Conservation (phyloP, 2,113 vertebrate species). For the Spermophilus dauricus region DNA sequence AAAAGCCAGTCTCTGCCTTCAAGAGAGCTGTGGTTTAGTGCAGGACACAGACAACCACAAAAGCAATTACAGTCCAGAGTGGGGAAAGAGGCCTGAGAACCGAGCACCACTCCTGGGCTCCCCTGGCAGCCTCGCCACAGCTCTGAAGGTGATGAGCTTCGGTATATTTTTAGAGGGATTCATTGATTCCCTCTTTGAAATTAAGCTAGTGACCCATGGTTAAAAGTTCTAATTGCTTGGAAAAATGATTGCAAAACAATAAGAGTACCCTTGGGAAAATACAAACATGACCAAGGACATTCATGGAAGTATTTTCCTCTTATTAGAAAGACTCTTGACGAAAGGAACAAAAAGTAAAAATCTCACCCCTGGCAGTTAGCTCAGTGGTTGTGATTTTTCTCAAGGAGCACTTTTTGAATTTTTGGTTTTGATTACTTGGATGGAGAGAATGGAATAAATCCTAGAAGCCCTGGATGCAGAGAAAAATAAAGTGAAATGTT, state of each 20-base stretch:
- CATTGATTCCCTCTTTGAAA: not conserved
- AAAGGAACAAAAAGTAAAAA: not conserved
- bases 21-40: not conserved
- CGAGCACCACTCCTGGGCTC: not conserved
- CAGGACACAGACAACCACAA: not conserved
- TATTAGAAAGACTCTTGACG: not conserved
- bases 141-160: not conserved
- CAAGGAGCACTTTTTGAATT: too few species aligned
- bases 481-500: not conserved
- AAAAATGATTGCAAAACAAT: not conserved
- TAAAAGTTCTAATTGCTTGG: not conserved
- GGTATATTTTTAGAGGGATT: not conserved
- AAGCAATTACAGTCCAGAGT: not conserved
- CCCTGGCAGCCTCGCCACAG: not conserved
- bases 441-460: not conserved
- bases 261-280: not conserved
- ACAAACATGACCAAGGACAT: not conserved
- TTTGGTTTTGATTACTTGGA: not conserved
- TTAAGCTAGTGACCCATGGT: not conserved
- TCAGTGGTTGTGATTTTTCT: not conserved
- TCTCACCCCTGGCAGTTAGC: not conserved
- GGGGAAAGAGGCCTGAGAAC: not conserved
- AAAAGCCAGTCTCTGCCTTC: not conserved
- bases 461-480: not conserved
- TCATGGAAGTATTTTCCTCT: not conserved